Percentiles rank a stretch among this genome's conserved stretches.
Evolutionary conservation across 2,888 invertebrate species (phyloP).

Genomic region (Leptinotarsa juncta): DNA sequence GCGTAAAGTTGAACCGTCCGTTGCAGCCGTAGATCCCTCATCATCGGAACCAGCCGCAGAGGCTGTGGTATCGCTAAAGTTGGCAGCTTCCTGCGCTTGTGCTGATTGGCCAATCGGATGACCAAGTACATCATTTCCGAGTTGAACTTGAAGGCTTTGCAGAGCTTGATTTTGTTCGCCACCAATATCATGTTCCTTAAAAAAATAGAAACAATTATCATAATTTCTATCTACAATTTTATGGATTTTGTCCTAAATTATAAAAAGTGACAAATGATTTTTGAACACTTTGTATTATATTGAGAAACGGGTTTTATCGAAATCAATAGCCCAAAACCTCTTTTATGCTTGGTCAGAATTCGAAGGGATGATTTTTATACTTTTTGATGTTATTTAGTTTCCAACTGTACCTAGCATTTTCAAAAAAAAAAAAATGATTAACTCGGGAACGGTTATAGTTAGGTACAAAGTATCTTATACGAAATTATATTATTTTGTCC

Average conservation of each 20-base stretch:
- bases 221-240: neutral
- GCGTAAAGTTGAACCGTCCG: conserved; percentile 91
- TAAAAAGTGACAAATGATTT: no score
- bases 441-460: no score
- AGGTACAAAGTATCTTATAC: no score
- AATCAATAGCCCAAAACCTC: no score
- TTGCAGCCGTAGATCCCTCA: conserved; percentile 93
- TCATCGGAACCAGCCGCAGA: conserved; percentile 94
- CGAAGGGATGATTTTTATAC: no score
- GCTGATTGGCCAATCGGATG: conserved; percentile 46
- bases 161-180: conserved; percentile 64
- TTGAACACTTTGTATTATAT: no score
- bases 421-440: no score
- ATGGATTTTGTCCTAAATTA: neutral
- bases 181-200: conserved; percentile 76
- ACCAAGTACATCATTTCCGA: conserved; percentile 50
- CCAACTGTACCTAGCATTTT: no score
- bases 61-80: conserved; percentile 84
- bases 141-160: conserved; percentile 67
- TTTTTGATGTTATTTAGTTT: no score
- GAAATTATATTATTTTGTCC: no score
- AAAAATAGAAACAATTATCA: neutral
- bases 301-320: no score
- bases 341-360: no score
- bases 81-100: conserved; percentile 68